Evolutionary conservation across 2,797 vertebrate species (phyloP).

Genomic region (Sebastiscus tertius): DNA sequence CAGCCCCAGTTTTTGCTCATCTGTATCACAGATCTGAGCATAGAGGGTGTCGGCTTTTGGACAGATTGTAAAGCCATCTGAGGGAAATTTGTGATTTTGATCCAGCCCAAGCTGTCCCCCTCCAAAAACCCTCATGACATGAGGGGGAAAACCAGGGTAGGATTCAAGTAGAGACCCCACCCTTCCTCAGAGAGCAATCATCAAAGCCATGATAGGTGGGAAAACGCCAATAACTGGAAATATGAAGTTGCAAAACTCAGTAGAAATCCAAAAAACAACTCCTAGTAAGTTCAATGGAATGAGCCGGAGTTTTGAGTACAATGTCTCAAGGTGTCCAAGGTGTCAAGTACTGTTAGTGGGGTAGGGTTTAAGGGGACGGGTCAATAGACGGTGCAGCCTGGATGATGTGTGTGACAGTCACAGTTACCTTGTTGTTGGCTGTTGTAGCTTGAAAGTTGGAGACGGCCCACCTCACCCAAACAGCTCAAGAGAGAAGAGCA

Average conservation of each 20-base stretch:
- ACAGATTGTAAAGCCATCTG: not conserved
- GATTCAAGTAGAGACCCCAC: not conserved
- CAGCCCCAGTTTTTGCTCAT: not conserved
- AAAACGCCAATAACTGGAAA: not conserved
- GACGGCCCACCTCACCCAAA: conserved; percentile 5
- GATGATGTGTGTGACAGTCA: not conserved
- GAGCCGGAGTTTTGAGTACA: not conserved
- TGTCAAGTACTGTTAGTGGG: not conserved
- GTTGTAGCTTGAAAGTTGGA: not conserved
- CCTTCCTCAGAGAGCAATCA: not conserved
- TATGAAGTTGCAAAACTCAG: not conserved
- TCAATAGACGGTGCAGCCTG: not conserved
- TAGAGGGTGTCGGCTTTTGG: not conserved
- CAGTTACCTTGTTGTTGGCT: not conserved
- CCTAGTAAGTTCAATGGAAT: not conserved
- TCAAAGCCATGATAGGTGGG: not conserved
- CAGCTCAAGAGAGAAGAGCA: not conserved
- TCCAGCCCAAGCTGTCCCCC: not conserved
- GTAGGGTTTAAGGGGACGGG: not conserved
- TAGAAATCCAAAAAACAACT: not conserved
- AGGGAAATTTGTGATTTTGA: not conserved
- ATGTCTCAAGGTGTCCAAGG: not conserved
- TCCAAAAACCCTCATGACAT: not conserved
- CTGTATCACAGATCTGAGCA: not conserved
- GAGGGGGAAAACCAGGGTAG: not conserved